These are phyloP conservation scores for Chiridota heheva DNA, from an alignment of 35 echinoderm and acorn worm species.

Conservation along the genomic window DNA sequence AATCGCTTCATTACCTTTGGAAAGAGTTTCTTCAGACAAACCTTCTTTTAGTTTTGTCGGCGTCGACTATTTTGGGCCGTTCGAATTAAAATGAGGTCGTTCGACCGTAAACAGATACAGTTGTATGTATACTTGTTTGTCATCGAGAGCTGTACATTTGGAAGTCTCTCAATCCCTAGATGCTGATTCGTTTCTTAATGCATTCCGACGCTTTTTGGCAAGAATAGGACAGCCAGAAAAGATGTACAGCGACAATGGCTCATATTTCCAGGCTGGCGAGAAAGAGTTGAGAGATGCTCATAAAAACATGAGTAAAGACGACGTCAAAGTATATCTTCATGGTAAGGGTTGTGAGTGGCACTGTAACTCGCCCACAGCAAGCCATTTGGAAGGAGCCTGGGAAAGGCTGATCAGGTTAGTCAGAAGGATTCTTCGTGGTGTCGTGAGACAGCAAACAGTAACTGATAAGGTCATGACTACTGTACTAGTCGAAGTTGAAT, in stretches of 20 bases:
- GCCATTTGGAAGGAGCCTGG: slow-evolving; percentile 40
- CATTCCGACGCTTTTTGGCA: slow-evolving; percentile 46
- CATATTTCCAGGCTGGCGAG: slow-evolving; percentile 36
- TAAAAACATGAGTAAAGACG: neutral
- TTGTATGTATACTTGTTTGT: slow-evolving; percentile 30
- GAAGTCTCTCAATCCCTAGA: slow-evolving; percentile 26
- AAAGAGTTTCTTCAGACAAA: neutral
- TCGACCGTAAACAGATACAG: slow-evolving; percentile 29
- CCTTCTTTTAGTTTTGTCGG: slow-evolving; percentile 29
- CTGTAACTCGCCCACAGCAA: too few relatives aligned
- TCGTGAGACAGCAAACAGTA: neutral
- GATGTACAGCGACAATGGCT: slow-evolving; percentile 35
- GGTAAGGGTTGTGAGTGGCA: slow-evolving; percentile 9
- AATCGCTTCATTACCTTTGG: slow-evolving; percentile 46
- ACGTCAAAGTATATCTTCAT: neutral
- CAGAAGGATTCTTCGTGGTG: neutral
- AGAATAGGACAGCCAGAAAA: slow-evolving; percentile 33
- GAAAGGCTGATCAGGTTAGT: slow-evolving; percentile 18
- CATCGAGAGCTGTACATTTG: slow-evolving; percentile 40
- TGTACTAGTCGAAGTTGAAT: slow-evolving; percentile 35
- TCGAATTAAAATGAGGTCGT: slow-evolving; percentile 24
- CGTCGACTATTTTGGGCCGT: slow-evolving; percentile 31
- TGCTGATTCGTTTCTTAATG: slow-evolving; percentile 53
- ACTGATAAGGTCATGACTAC: slow-evolving; percentile 30
- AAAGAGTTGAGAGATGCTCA: slow-evolving; percentile 18